Evolutionary conservation across 2,797 vertebrate species (phyloP).

Genomic region (Lepus townsendii): DNA sequence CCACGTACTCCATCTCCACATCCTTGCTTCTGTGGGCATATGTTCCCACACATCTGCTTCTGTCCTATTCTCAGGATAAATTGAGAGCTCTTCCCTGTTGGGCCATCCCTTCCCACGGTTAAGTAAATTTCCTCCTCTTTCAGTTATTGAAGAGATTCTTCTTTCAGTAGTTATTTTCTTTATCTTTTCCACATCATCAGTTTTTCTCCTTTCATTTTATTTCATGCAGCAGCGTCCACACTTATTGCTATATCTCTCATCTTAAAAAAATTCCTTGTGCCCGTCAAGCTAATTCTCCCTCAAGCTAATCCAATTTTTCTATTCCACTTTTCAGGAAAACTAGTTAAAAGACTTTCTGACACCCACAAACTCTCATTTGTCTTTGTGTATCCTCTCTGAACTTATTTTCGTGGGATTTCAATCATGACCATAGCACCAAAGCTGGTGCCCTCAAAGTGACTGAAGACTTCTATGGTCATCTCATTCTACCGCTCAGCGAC

Average conservation of each 20-base stretch:
- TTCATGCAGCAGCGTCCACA: background rate
- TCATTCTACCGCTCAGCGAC: background rate
- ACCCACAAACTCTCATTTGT: background rate
- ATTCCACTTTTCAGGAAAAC: background rate
- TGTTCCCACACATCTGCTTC: background rate
- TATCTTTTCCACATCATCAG: background rate
- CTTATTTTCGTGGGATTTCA: background rate
- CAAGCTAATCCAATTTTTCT: background rate
- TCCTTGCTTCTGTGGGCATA: background rate
- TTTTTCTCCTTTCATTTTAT: conserved; percentile 11
- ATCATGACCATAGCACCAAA: background rate
- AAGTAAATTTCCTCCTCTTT: background rate
- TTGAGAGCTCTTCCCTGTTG: background rate
- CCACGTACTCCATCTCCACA: background rate
- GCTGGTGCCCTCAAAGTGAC: background rate
- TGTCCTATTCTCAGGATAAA: background rate
- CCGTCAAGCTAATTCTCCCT: background rate
- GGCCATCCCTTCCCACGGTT: background rate
- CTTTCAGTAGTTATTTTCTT: background rate
- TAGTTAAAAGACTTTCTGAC: background rate
- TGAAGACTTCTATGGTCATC: background rate
- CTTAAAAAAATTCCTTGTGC: background rate
- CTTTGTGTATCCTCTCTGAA: background rate
- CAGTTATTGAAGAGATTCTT: background rate
- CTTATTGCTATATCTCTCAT: background rate